A percentile compares a stretch with the other conserved stretches of the same genome.
phyloP scores from a whole-genome alignment of 2,888 invertebrate species.

The Eupelmus urozonus region DNA sequence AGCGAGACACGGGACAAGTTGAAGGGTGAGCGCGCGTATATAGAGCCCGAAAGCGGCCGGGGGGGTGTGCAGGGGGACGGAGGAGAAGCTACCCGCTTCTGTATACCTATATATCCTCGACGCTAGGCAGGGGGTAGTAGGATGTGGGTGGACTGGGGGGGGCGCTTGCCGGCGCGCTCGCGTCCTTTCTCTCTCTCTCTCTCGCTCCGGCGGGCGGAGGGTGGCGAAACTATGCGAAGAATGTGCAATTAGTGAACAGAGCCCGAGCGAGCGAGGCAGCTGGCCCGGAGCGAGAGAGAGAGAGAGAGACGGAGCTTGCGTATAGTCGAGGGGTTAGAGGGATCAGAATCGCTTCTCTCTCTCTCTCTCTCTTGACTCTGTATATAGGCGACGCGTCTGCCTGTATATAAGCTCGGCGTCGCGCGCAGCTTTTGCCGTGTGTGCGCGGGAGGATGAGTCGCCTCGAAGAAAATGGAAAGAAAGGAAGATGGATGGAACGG shows the following conservation, averaged over 20 bases:
- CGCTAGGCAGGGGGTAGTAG: conserved; percentile 42
- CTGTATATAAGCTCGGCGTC: conserved; percentile 7
- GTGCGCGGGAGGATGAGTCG: conserved; percentile 45
- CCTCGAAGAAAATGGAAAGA: conserved; percentile 74
- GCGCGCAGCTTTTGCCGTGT: conserved; percentile 25
- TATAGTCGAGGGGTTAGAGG: conserved; percentile 37
- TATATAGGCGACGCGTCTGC: not conserved
- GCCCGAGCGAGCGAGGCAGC: conserved; percentile 79
- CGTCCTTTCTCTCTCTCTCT: conserved; percentile 77
- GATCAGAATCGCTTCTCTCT: conserved; percentile 58
- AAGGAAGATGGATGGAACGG: conserved; percentile 76
- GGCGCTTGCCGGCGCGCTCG: conserved; percentile 57
- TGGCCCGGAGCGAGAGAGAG: conserved; percentile 64
- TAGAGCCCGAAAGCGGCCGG: conserved; percentile 49
- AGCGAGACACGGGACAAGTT: conserved; percentile 59
- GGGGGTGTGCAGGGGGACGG: conserved; percentile 57
- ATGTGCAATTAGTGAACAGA: conserved; percentile 96
- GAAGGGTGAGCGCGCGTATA: conserved; percentile 33
- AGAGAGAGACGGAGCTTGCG: not conserved
- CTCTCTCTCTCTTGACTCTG: conserved; percentile 59
- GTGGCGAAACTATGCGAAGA: conserved; percentile 96
- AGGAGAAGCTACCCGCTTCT: no score
- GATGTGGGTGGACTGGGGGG: conserved; percentile 63
- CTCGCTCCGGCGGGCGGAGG: conserved; percentile 63
- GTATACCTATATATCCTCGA: no score